phyloP scores from a whole-genome alignment of 1,140 invertebrate species.

The Leptinotarsa texana region DNA sequence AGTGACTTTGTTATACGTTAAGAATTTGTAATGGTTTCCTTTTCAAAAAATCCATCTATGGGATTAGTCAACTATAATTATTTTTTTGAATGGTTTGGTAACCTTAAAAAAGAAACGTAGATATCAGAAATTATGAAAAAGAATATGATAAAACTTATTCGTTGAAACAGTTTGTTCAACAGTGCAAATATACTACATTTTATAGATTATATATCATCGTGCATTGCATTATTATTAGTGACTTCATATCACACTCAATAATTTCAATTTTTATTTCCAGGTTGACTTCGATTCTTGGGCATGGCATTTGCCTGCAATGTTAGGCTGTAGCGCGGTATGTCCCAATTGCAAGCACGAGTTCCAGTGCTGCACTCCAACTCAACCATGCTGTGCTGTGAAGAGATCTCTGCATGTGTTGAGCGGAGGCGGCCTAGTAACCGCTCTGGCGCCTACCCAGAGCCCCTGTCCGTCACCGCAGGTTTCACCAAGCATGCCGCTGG shows the following conservation, averaged over 20 bases:
- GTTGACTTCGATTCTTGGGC: constrained; percentile 45
- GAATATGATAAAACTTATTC: no score
- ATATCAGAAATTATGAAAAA: no score
- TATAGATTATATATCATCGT: no score
- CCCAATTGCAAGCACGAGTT: constrained; percentile 68
- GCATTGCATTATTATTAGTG: no score
- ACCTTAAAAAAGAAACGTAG: no score
- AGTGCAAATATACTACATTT: no score
- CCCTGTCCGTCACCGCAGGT: constrained; percentile 41
- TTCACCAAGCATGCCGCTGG: constrained; percentile 49
- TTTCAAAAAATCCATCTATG: no score
- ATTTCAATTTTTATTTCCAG: constrained; percentile 44
- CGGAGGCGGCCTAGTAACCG: constrained; percentile 47
- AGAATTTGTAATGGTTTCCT: no score
- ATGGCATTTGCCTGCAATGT: constrained; percentile 55
- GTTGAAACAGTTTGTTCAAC: no score
- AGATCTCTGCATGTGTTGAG: constrained; percentile 48
- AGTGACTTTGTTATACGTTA: no score
- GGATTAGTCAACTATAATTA: no score
- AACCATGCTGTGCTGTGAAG: constrained; percentile 52
- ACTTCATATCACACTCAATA: neutral
- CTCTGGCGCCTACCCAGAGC: constrained; percentile 26
- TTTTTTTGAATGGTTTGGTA: no score
- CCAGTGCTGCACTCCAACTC: constrained; percentile 50
- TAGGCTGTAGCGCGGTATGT: constrained; percentile 60